Evolutionary conservation across 1,140 invertebrate species (phyloP).

Genomic region (Achroia grisella): DNA sequence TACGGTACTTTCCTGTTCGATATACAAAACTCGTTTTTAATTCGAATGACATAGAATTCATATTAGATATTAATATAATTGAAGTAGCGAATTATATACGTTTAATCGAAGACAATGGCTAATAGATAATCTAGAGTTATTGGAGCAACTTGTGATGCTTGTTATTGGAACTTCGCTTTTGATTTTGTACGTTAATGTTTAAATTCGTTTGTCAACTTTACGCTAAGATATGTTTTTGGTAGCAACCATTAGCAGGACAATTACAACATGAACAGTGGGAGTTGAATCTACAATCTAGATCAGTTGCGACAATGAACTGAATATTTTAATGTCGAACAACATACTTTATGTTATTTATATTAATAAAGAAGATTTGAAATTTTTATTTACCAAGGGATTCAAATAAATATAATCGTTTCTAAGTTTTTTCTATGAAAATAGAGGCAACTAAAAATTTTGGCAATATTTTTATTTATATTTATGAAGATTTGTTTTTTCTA

Average conservation of each 20-base stretch:
- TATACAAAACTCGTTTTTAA: conserved; percentile 2
- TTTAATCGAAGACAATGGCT: conserved; percentile 20
- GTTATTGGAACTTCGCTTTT: too few relatives aligned
- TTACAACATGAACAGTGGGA: conserved; percentile 33
- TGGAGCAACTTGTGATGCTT: conserved; percentile 9
- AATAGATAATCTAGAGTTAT: conserved; percentile 12
- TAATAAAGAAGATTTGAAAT: too few relatives aligned
- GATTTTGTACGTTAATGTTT: not conserved
- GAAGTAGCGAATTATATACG: conserved; percentile 8
- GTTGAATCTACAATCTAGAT: conserved; percentile 27
- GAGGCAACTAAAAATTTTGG: too few relatives aligned
- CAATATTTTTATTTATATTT: too few relatives aligned
- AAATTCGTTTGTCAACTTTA: not conserved
- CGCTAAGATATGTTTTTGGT: conserved; percentile 27
- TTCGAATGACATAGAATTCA: conserved; percentile 4
- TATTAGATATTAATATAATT: not conserved
- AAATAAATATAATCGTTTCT: too few relatives aligned
- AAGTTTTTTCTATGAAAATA: too few relatives aligned
- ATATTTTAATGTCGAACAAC: too few relatives aligned
- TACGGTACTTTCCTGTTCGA: conserved; percentile 4
- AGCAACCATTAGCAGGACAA: conserved; percentile 29
- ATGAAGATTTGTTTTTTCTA: too few relatives aligned
- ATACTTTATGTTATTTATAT: too few relatives aligned
- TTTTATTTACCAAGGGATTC: too few relatives aligned
- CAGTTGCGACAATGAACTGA: too few relatives aligned